Conservation (phyloP, 1,140 invertebrate species). For the Drosophila littoralis region DNA sequence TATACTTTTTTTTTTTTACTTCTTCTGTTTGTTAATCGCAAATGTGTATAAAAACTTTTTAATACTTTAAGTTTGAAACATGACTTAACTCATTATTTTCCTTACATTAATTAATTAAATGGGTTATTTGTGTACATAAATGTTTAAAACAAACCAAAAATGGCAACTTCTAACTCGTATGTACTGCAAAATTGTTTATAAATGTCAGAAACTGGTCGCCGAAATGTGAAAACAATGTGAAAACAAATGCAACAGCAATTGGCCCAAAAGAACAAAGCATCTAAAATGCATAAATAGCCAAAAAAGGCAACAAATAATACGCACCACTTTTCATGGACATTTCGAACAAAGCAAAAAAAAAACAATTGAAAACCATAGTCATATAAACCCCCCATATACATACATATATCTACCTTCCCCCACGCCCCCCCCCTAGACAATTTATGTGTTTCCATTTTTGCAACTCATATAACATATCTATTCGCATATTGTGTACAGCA, state of each 20-base stretch:
- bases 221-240: no score
- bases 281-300: constrained; percentile 28
- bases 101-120: constrained; percentile 56
- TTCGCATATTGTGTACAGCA: constrained; percentile 62
- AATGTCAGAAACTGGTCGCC: constrained; percentile 62
- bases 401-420: constrained; percentile 10
- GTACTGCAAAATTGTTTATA: constrained; percentile 46
- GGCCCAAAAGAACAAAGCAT: constrained; percentile 33
- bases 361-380: neutral
- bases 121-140: constrained; percentile 72
- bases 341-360: constrained; percentile 24
- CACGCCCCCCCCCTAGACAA: constrained; percentile 5
- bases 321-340: constrained; percentile 40
- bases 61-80: constrained; percentile 50
- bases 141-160: constrained; percentile 28
- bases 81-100: constrained; percentile 42
- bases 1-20: constrained; percentile 28
- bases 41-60: constrained; percentile 43
- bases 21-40: constrained; percentile 47
- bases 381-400: constrained; percentile 19
- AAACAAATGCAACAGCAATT: constrained; percentile 47
- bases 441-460: constrained; percentile 69
- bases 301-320: constrained; percentile 5
- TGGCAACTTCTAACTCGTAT: constrained; percentile 43
- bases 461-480: constrained; percentile 43